Base-by-base conservation (phyloP, 2,113 vertebrate species). In the Amphiprion percula region DNA sequence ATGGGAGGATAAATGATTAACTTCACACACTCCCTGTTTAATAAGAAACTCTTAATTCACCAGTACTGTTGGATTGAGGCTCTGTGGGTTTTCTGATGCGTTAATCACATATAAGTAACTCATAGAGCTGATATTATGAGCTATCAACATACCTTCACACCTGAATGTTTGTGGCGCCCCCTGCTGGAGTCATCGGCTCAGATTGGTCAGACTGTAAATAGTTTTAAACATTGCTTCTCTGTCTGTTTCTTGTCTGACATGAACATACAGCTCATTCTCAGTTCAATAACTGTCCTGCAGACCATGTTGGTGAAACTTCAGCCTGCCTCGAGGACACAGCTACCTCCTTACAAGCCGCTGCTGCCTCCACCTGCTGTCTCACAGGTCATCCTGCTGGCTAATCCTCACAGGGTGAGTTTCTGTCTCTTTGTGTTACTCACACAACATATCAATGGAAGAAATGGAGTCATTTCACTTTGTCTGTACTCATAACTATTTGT, bases 341-440 rank as follows among this genome's bases (percentile, higher is more conserved):
- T 98, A 4, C 94, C 95, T 23, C 92, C 96, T 0, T 98, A 96
- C 93, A 97, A 88, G 82, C 97, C 97, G 14, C 68, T 98, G 1
- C 88, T 91, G 19, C 94, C 96, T 2, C 96, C 96, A 0, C 11
- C 95, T 0, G 92, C 96, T 78, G 86, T 97, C 60, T 97, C 96
- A 1, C 97, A 97, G 88, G 92, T 96, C 83, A 65, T 98, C 83
- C 92, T 98, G 33, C 89, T 98, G 0, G 84, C 95, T 80, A 98
- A 98, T 66, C 96, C 97, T 0, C 93, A 93, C 49, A 94, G 91
- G 87, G 97, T 97, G 77, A 90, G 88, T 91, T 23, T 37, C 7
- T 37, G 7, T 37, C 33, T 12, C 2, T 12, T 12, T 4, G 41
- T 4, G 41, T 44, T 15, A 44, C 41, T 44, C 12, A 0, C 14